Conservation (phyloP, 2,113 vertebrate species). For the Otocyon megalotis region DNA sequence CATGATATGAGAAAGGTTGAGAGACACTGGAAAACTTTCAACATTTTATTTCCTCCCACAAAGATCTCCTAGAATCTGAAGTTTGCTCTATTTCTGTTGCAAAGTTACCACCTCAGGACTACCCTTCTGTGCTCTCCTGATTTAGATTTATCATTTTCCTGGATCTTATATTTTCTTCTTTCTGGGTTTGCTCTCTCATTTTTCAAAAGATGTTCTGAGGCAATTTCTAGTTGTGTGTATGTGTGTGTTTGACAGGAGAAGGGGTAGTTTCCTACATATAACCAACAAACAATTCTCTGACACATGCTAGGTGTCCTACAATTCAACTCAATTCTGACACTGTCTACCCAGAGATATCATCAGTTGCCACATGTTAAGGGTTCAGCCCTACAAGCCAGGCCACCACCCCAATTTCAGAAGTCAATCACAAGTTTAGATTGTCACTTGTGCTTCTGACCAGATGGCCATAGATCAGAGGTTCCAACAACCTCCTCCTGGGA, state of each 20-base stretch:
- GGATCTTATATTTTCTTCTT: background rate
- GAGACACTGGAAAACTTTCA: background rate
- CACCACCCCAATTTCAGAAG: background rate
- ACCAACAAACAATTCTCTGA: background rate
- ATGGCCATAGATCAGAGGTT: background rate
- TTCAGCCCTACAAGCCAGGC: background rate
- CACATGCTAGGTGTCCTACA: background rate
- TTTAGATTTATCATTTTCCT: background rate
- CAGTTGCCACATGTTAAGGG: background rate
- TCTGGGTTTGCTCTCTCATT: background rate
- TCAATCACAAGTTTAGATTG: background rate
- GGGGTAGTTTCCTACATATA: background rate
- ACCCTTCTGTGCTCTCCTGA: background rate
- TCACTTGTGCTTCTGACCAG: background rate
- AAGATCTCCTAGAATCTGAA: background rate
- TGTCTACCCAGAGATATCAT: background rate
- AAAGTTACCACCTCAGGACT: background rate
- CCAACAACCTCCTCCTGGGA: background rate
- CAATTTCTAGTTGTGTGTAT: background rate
- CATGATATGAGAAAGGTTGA: background rate
- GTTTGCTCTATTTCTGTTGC: background rate
- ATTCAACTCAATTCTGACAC: background rate
- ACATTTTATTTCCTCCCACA: background rate
- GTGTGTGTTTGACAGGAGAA: background rate
- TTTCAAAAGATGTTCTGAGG: background rate